Evolutionary conservation across 2,797 vertebrate genomes (phyloP).

Genomic region (Ataeniobius toweri): DNA sequence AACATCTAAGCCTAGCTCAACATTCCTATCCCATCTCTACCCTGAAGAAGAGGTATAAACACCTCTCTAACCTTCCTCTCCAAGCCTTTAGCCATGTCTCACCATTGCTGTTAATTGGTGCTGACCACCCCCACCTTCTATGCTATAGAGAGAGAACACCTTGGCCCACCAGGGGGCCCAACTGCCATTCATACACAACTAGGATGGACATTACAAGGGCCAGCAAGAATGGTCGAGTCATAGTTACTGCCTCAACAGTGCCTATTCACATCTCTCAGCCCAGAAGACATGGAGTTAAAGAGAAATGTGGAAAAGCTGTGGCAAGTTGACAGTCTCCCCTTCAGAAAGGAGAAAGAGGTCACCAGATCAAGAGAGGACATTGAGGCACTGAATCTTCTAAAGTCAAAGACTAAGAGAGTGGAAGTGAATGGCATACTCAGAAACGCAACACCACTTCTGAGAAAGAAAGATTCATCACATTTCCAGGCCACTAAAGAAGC

Average conservation of each 20-base stretch:
- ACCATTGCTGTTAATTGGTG: background rate
- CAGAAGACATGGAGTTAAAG: background rate
- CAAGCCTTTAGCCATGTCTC: background rate
- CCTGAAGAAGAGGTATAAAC: background rate
- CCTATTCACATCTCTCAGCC: background rate
- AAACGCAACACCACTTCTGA: background rate
- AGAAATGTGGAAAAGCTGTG: constrained; percentile 20
- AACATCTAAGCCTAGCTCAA: background rate
- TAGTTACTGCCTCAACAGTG: background rate
- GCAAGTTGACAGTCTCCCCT: constrained; percentile 8
- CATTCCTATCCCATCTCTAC: background rate
- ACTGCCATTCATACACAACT: background rate
- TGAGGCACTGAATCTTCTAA: background rate
- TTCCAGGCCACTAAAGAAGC: background rate
- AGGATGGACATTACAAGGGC: constrained; percentile 1
- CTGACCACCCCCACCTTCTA: background rate
- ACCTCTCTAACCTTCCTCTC: background rate
- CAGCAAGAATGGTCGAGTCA: background rate
- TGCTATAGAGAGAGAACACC: background rate
- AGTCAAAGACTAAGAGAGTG: background rate
- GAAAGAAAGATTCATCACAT: background rate
- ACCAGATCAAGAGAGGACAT: background rate
- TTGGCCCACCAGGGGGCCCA: background rate
- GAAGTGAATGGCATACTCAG: background rate
- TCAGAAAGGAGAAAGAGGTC: background rate